Evolutionary conservation across 2,113 vertebrate genomes (phyloP).

Genomic region (Cyanoramphus novaezelandiae): DNA sequence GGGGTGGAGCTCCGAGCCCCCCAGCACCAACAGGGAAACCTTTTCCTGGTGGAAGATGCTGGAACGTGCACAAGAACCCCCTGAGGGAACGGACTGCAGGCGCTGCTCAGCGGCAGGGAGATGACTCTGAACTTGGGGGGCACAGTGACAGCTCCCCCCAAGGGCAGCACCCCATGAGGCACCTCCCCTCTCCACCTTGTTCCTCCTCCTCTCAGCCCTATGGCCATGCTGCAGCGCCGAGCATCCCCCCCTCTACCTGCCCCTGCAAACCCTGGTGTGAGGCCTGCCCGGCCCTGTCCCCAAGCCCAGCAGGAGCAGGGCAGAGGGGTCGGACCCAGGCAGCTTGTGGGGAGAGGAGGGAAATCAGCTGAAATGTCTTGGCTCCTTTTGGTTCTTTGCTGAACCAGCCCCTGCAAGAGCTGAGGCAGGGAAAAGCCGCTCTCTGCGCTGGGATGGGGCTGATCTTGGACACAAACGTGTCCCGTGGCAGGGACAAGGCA

Average conservation of each 20-base stretch:
- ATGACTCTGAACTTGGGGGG: fast-evolving
- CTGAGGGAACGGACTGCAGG: fast-evolving
- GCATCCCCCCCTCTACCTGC: neutral
- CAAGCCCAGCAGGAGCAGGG: neutral
- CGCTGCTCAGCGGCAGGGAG: neutral
- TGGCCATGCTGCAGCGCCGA: neutral
- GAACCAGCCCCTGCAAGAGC: neutral
- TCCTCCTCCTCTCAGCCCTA: neutral
- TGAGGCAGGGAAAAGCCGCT: neutral
- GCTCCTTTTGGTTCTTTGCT: constrained; percentile 4
- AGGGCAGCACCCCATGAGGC: neutral
- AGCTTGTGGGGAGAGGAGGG: neutral
- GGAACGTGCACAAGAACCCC: fast-evolving
- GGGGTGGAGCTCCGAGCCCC: neutral
- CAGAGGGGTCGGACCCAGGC: neutral
- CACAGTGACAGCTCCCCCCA: neutral
- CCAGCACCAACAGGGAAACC: fast-evolving
- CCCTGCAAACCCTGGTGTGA: neutral
- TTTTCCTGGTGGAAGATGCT: neutral
- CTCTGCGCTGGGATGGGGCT: neutral
- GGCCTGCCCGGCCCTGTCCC: neutral
- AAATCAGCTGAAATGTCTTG: neutral
- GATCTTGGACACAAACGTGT: neutral
- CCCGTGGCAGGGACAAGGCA: constrained; percentile 49
- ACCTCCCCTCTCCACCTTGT: neutral